phyloP scores from a whole-genome alignment of 2,113 vertebrate species.

The Neolamprologus sp. region DNA sequence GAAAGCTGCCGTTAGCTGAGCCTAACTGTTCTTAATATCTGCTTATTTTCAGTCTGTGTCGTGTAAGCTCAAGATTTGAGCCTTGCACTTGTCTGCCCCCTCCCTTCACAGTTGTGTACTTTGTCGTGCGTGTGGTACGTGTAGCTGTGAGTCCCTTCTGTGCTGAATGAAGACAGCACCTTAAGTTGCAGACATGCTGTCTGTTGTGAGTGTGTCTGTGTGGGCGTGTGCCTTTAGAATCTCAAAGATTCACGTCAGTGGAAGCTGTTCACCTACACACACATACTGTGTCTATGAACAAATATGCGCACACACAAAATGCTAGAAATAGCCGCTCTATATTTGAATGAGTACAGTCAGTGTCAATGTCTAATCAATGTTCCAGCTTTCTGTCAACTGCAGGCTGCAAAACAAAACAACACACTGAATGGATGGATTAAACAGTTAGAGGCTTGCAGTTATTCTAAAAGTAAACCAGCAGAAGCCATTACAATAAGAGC shows the following conservation, averaged over 20 bases:
- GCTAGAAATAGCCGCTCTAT: slow-evolving; percentile 65
- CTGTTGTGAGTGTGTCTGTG: background rate
- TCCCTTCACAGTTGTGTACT: background rate
- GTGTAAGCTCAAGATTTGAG: background rate
- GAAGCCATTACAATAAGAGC: background rate
- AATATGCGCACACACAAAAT: background rate
- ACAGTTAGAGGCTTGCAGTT: background rate
- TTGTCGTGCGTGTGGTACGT: background rate
- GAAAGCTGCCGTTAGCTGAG: background rate
- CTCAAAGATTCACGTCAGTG: slow-evolving; percentile 34
- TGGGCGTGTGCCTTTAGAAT: slow-evolving; percentile 34
- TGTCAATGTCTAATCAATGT: slow-evolving; percentile 63
- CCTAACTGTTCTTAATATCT: background rate
- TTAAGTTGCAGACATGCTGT: background rate
- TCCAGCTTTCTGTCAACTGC: slow-evolving; percentile 7
- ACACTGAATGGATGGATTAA: background rate
- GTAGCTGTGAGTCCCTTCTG: background rate
- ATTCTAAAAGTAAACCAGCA: background rate
- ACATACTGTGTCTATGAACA: background rate
- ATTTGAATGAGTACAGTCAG: slow-evolving; percentile 59
- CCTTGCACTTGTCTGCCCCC: background rate
- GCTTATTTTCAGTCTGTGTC: background rate
- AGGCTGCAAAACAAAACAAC: background rate
- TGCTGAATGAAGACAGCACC: background rate
- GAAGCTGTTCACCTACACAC: slow-evolving; percentile 21